A percentile compares a stretch with the other conserved stretches of the same genome.
These are phyloP conservation scores for Synergus umbraculus DNA, from an alignment of 2,888 invertebrate genomes.

Conservation along the genomic window DNA sequence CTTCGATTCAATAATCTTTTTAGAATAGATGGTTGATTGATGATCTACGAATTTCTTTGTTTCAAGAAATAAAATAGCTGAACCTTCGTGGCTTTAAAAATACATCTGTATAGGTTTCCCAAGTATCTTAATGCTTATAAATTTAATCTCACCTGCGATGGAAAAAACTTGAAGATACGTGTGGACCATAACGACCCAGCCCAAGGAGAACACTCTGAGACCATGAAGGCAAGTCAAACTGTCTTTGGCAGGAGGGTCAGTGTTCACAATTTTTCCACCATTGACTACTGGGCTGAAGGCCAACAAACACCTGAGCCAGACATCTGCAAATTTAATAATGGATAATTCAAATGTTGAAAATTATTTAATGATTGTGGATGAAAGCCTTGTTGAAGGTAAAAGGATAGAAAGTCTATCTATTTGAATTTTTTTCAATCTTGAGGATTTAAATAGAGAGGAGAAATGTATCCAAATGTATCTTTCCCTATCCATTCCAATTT, in stretches of 20 bases:
- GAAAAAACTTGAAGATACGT: slow-evolving; percentile 90
- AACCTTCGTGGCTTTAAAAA: too few relatives aligned
- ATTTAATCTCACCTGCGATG: slow-evolving; percentile 79
- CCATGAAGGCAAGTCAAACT: slow-evolving; percentile 88
- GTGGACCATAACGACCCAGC: slow-evolving; percentile 92
- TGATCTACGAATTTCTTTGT: too few relatives aligned
- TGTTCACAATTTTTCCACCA: slow-evolving; percentile 86
- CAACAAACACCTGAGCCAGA: slow-evolving; percentile 82
- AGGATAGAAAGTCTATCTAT: too few relatives aligned
- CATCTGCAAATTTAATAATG: slow-evolving; percentile 76
- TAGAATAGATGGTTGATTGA: too few relatives aligned
- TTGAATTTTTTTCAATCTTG: too few relatives aligned
- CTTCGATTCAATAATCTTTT: too few relatives aligned
- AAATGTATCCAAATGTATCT: too few relatives aligned
- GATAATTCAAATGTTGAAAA: not conserved
- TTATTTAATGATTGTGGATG: not conserved
- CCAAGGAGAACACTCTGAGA: slow-evolving; percentile 86
- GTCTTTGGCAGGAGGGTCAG: slow-evolving; percentile 85
- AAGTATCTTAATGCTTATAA: not conserved
- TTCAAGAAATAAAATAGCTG: too few relatives aligned
- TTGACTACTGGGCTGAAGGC: slow-evolving; percentile 88
- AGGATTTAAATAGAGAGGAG: too few relatives aligned
- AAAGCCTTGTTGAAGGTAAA: too few relatives aligned
- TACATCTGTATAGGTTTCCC: not conserved
- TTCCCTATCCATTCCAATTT: too few relatives aligned